Evolutionary conservation across 2,797 vertebrate genomes (phyloP).

Genomic region (Centroberyx gerrardi): DNA sequence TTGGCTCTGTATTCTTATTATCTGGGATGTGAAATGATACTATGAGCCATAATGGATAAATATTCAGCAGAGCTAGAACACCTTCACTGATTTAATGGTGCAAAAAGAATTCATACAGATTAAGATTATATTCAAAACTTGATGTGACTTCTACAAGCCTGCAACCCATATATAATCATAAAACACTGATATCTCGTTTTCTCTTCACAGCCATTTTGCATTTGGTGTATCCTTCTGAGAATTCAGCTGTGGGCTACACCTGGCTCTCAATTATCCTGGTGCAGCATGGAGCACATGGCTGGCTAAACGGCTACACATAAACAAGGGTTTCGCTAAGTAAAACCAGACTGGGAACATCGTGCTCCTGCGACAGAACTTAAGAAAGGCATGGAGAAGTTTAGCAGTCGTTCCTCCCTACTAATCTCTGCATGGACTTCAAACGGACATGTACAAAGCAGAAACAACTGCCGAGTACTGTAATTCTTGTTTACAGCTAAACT

Average conservation of each 20-base stretch:
- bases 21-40: neutral
- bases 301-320: conserved; percentile 57
- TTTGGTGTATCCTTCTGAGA: conserved; percentile 43
- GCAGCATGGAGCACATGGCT: conserved; percentile 33
- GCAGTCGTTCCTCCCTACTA: conserved; percentile 45
- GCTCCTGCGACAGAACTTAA: conserved; percentile 33
- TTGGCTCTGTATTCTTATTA: neutral
- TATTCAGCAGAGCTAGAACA: neutral
- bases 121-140: neutral
- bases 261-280: conserved; percentile 52
- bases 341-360: conserved; percentile 52
- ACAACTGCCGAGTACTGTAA: conserved; percentile 49
- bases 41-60: neutral
- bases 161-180: conserved; percentile 29
- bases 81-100: too few species aligned
- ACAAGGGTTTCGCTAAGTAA: conserved; percentile 54
- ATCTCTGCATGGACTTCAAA: conserved; percentile 53
- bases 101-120: neutral
- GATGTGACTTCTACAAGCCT: neutral
- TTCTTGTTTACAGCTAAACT: conserved; percentile 59
- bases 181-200: conserved; percentile 30
- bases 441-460: conserved; percentile 36
- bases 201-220: conserved; percentile 46
- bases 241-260: conserved; percentile 65
- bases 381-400: conserved; percentile 11